Conservation (phyloP, 2,797 vertebrate species). For the Megaceryle alcyon region DNA sequence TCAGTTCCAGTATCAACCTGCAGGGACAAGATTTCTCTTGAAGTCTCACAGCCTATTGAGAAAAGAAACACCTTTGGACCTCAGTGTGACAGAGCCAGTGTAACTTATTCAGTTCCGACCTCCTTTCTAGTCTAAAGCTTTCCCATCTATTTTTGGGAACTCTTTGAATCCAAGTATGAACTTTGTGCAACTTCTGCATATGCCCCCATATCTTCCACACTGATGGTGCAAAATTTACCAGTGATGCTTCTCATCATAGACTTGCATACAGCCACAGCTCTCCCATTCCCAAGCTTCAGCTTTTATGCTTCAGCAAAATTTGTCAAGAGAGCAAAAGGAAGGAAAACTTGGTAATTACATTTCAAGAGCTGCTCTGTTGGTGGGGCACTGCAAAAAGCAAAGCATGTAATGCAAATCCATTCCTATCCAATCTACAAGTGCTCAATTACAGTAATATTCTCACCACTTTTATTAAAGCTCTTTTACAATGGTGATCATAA, state of each 20-base stretch:
- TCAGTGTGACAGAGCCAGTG: neutral
- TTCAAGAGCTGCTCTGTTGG: neutral
- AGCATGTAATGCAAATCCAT: neutral
- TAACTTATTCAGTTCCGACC: neutral
- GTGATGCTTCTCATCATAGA: neutral
- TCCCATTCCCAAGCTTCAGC: neutral
- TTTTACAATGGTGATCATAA: neutral
- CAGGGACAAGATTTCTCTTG: neutral
- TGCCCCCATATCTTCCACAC: neutral
- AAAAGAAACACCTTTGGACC: neutral
- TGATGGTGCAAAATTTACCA: neutral
- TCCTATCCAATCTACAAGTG: neutral
- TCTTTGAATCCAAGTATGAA: neutral
- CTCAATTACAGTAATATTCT: neutral
- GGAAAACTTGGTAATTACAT: neutral
- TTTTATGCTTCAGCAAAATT: neutral
- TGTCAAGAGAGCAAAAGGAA: neutral
- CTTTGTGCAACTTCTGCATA: neutral
- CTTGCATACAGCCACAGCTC: neutral
- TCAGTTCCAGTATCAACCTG: neutral
- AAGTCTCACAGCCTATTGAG: neutral
- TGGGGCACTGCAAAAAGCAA: neutral
- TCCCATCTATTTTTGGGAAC: neutral
- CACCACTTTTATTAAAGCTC: neutral
- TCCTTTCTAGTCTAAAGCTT: neutral